Base-by-base conservation (phyloP, 1,140 invertebrate genomes). In the Rhyzopertha dominica region DNA sequence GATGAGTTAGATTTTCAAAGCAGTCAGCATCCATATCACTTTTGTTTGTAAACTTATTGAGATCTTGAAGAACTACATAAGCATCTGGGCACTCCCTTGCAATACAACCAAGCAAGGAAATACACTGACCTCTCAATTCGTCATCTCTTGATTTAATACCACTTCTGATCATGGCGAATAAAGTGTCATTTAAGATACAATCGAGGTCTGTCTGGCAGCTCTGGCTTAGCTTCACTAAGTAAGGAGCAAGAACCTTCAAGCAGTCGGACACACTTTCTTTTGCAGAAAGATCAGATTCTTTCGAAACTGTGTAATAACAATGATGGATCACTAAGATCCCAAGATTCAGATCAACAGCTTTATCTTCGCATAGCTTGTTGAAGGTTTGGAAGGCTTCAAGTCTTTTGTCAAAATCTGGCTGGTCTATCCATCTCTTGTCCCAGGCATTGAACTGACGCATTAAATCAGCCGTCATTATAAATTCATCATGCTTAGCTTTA, bases 1-100 rank as follows among this genome's bases (percentile, higher is more conserved):
- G 68, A 72, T 98, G 94, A 23, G 80, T 77, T 53, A 94, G 84
- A 60, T 95, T 97, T 54, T 94, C 87, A 62, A 95, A 98, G 71
- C 97, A 95, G 67, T 97, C 92, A 0, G 88, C 80, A 65, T 98
- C 93, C 1, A 73, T 65, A 63, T 97, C 90, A 23, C 72, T 70
- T 55, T 80, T 78, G 61, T 88, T 82, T 0, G 77, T 74, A 2
- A 95, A 69, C 12, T 74, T 64, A 1, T 76, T 68, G 19, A 96
- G 72, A 69, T 95, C 90, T n/a, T 74, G 71, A 5, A 91, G 63
- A 5, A 85, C 69, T 19, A 82, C 77, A 71, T 93, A 78, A 0
- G 76, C 67, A 1, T 81, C 71, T 0, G 77, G 66, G 67, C 84
- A 87, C 59, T 87, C 80, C 53, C 83, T 73, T 0, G 79, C 77